Base-by-base conservation (phyloP, 2,888 invertebrate species). In the Drosophila niveifrons region DNA sequence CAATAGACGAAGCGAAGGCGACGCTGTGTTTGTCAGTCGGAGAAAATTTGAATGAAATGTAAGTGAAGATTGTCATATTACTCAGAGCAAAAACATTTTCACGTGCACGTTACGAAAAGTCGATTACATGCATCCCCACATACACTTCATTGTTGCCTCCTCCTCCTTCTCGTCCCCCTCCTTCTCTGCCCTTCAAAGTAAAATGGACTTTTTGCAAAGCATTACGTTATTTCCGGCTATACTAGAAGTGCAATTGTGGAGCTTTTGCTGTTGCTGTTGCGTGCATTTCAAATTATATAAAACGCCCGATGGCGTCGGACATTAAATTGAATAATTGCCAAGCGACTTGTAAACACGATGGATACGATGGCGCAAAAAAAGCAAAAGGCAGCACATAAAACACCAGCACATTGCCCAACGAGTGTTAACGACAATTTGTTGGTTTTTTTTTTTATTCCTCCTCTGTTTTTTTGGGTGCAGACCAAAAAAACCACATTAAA, bases 321-420 rank as follows among this genome's bases (percentile, higher is more conserved):
- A 72, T 82, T 77, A 72, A 82, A 85, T 88, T 88, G 77, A 85
- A 85, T 83, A 83, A 83, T 83, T 88, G 83, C 86, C 79, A 77
- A 88, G 77, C 86, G 86, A 82, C 69, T 82, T 77, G 82, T 80
- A 80, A 83, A 85, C 82, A 88, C 82, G 73, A 79, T 72, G 62
- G 18, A 58, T 46, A 62, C 74, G 46, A 53, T 15, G 23, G n/a
- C 23, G 23, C 6, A 23, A 23, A 23, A 23, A 23, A 23, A 23
- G 23, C 47, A 46, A 13, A 50, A 31, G 23, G 9, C 41, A 31
- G 10, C 62, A 64, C 36, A 44, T 44, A 41, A 28, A 28, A 15
- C 34, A 34, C 11, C 63, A 36, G 36, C 72, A 84, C 73, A 76
- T 74, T 62, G 41, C 43, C 68, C 56, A 48, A 64, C 68, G 57